Evolutionary conservation across 1,140 invertebrate genomes (phyloP), one percentile per base, ranked within the genome.

Genomic region (Euwallacea fornicatus): DNA sequence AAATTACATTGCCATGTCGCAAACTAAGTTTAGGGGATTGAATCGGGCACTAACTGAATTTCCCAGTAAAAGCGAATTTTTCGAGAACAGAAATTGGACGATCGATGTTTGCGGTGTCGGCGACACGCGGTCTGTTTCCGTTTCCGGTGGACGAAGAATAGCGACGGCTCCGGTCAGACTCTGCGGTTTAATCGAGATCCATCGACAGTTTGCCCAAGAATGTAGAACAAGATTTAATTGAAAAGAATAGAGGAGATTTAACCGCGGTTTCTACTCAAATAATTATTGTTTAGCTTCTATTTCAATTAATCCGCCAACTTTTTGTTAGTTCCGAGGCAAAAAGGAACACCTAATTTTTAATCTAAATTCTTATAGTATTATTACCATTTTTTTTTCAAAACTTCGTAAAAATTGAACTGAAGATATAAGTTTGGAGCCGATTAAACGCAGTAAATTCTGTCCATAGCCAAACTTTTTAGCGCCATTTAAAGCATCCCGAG

Each of bases 71-170:
- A 53, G 47, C 8, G 63, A 54, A 65, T 65, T 65, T 65, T 65
- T 65, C 33, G 63, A 43, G 59, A 11, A 41, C 59, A 33, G 54
- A 65, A 65, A 53, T 65, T 53, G 63, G 21, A 21, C 47, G 63
- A 65, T 65, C 63, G 63, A 65, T 63, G 61, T 63, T 65, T 21
- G 47, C 42, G 47, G 46, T 50, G 47, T 50, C 63, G 63, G 63
- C 63, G 63, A 65, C 63, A 65, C 63, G 63, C 63, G 63, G 63
- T 65, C 63, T 65, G 63, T 65, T 65, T 65, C 63, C 63, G 63
- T 53, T 65, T 65, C 63, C 63, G 63, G 47, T 65, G 9, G 46
- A 15, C 11, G 15, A 54, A 65, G 63, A 65, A 65, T 65, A 47
- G 59, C 59, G 33, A 21, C 59, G 59, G 59, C 59, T 61, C 59